phyloP scores from a whole-genome alignment of 1,140 invertebrate genomes.

The Prorops nasuta region DNA sequence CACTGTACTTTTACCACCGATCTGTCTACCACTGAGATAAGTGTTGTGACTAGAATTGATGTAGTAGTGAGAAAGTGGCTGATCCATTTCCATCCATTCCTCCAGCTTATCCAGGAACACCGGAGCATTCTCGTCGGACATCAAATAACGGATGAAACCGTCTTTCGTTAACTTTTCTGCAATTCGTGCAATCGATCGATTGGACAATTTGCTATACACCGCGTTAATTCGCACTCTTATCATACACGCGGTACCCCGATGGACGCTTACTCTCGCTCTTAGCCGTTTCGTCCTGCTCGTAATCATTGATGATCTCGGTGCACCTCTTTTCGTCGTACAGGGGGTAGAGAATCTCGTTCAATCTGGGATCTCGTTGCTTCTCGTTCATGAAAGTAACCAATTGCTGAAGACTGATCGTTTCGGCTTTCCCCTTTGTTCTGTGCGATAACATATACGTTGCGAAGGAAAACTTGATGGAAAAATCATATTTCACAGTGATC shows the following conservation, averaged over 20 bases:
- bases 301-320: constrained; percentile 88
- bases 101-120: constrained; percentile 98
- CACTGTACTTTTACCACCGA: constrained; percentile 95
- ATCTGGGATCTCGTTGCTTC: constrained; percentile 94
- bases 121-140: constrained; percentile 99
- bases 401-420: constrained; percentile 78
- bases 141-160: constrained; percentile 95
- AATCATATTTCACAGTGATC: neutral
- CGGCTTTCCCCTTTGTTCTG: constrained; percentile 84
- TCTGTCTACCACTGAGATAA: constrained; percentile 93
- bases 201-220: too few relatives aligned
- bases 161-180: constrained; percentile 82
- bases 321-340: constrained; percentile 94
- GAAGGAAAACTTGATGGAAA: too few relatives aligned
- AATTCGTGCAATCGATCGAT: neutral
- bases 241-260: too few relatives aligned
- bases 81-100: constrained; percentile 99
- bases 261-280: constrained; percentile 67
- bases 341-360: constrained; percentile 99
- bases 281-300: constrained; percentile 84
- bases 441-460: constrained; percentile 30
- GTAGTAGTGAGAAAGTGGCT: constrained; percentile 96
- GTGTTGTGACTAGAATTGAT: constrained; percentile 99
- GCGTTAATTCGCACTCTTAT: too few relatives aligned
- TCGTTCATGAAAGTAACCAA: constrained; percentile 96